phyloP scores from a whole-genome alignment of 2,888 invertebrate genomes.

The Poecilus cupreus region DNA sequence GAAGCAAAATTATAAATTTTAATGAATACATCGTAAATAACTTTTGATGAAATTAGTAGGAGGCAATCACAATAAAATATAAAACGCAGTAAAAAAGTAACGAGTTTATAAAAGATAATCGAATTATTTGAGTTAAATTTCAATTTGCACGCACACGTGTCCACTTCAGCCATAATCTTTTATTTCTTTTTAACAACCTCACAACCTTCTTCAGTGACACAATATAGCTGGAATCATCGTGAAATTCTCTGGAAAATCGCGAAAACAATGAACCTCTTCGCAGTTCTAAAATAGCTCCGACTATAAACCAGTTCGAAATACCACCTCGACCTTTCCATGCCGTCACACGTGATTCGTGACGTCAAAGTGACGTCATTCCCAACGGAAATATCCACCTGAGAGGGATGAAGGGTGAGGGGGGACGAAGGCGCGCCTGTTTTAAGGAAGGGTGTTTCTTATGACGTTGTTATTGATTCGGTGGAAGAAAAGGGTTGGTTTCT shows the following conservation, averaged over 20 bases:
- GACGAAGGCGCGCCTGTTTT: background rate
- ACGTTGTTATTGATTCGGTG: slow-evolving; percentile 20
- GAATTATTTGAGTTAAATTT: background rate
- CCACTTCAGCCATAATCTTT: too few species aligned
- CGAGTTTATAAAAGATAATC: too few species aligned
- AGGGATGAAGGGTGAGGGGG: background rate
- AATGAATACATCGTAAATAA: too few species aligned
- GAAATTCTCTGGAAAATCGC: background rate
- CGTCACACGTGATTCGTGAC: slow-evolving; percentile 23
- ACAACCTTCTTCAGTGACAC: background rate
- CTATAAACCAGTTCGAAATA: slow-evolving; percentile 14
- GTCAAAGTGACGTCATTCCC: slow-evolving; percentile 6
- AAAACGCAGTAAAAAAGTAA: too few species aligned
- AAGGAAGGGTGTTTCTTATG: slow-evolving; percentile 8
- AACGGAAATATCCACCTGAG: background rate
- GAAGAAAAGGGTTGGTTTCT: slow-evolving; percentile 4
- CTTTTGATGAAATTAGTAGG: too few species aligned
- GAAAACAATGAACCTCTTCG: background rate
- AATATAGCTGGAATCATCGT: background rate
- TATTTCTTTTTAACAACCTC: background rate
- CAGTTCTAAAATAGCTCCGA: background rate
- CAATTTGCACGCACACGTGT: background rate
- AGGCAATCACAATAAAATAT: too few species aligned
- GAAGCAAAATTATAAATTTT: background rate
- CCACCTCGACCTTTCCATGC: slow-evolving; percentile 7